A percentile compares a stretch with the other conserved stretches of the same genome.
These are phyloP conservation scores for Globia sparganii DNA, from an alignment of 2,888 invertebrate genomes.

Conservation along the genomic window DNA sequence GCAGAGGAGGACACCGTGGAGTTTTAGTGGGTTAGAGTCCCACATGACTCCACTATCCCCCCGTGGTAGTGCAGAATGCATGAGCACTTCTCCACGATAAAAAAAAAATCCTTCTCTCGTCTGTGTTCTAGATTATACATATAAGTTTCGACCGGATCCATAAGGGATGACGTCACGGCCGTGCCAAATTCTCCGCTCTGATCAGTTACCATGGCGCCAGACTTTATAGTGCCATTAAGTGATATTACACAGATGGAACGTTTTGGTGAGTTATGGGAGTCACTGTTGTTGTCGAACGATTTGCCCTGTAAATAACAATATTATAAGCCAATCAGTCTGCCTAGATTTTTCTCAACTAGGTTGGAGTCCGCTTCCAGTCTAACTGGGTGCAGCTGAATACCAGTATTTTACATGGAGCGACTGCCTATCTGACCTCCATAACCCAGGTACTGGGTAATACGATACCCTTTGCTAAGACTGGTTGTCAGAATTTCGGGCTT, in stretches of 20 bases:
- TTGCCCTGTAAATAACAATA: neutral
- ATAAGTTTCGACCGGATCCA: neutral
- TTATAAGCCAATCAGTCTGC: neutral
- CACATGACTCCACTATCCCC: no score
- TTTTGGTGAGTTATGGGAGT: slow-evolving; percentile 1
- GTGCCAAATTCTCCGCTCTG: slow-evolving; percentile 41
- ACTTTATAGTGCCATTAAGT: slow-evolving; percentile 37
- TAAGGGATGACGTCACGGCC: slow-evolving; percentile 48
- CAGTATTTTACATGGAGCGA: neutral
- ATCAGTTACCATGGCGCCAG: slow-evolving; percentile 59
- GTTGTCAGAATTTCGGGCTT: no score
- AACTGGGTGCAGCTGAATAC: no score
- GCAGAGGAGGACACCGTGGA: no score
- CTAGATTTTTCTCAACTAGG: no score
- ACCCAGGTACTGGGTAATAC: neutral
- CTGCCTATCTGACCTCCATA: no score
- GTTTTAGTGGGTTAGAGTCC: no score
- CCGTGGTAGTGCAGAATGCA: no score
- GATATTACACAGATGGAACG: slow-evolving; percentile 44
- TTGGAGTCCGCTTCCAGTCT: no score
- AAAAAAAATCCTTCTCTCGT: no score
- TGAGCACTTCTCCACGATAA: no score
- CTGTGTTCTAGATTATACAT: neutral
- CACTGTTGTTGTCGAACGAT: neutral
- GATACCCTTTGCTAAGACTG: neutral